Evolutionary conservation across 2,888 invertebrate species (phyloP).

Genomic region (Apodemia zela): DNA sequence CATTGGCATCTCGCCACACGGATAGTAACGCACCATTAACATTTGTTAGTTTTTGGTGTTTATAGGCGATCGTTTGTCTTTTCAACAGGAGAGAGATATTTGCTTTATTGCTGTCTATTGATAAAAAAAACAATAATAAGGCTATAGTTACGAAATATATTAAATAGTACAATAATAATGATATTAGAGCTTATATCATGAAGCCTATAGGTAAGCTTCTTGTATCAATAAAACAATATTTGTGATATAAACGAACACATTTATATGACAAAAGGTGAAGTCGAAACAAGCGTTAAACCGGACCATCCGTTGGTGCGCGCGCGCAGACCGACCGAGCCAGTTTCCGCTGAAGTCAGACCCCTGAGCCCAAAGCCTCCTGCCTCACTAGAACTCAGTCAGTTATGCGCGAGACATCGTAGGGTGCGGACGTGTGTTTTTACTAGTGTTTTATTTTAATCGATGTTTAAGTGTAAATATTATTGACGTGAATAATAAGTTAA

Average conservation of each 20-base stretch:
- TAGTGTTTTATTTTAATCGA: conserved; percentile 42
- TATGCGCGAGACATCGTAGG: conserved; percentile 52
- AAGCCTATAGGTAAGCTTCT: conserved; percentile 31
- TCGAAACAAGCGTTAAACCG: conserved; percentile 60
- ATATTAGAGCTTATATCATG: neutral
- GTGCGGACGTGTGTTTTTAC: conserved; percentile 46
- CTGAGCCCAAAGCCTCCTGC: conserved; percentile 24
- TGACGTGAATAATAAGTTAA: conserved; percentile 43
- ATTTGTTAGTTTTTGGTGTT: too few relatives aligned
- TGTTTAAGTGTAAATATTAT: conserved; percentile 57
- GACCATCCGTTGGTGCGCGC: conserved; percentile 59
- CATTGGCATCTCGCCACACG: too few relatives aligned
- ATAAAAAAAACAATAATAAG: too few relatives aligned
- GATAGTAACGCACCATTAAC: too few relatives aligned
- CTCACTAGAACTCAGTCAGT: conserved; percentile 38
- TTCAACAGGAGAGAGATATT: too few relatives aligned
- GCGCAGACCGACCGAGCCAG: conserved; percentile 63
- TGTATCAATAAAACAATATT: conserved; percentile 48
- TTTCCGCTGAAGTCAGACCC: conserved; percentile 43
- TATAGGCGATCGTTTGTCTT: too few relatives aligned
- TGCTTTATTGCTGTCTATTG: too few relatives aligned
- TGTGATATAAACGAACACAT: conserved; percentile 49
- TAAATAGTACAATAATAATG: too few relatives aligned
- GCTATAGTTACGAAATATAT: too few relatives aligned
- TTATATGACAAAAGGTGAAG: conserved; percentile 66